Evolutionary conservation across 2,113 vertebrate species (phyloP).

Genomic region (Talpa occidentalis): DNA sequence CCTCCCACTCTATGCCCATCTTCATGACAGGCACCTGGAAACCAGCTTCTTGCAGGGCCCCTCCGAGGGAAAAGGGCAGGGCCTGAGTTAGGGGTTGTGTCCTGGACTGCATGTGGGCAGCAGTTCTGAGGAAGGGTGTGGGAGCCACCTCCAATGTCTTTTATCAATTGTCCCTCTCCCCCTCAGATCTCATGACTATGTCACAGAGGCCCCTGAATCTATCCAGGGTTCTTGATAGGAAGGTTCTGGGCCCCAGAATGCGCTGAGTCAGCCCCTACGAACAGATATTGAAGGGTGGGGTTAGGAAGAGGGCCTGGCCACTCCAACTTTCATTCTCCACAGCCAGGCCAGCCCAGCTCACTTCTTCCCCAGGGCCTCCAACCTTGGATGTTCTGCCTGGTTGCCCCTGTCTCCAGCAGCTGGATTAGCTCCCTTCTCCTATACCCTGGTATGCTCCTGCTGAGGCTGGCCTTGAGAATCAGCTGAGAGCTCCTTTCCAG

Average conservation of each 20-base stretch:
- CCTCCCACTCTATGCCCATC: constrained; percentile 66
- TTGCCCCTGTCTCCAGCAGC: not conserved
- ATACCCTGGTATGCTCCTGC: not conserved
- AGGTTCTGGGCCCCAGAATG: constrained; percentile 64
- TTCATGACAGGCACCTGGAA: constrained; percentile 64
- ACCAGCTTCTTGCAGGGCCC: constrained; percentile 52
- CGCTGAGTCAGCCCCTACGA: constrained; percentile 75
- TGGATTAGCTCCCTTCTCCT: not conserved
- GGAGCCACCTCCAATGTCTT: not conserved
- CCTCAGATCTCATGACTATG: constrained; percentile 65
- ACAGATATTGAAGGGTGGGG: not conserved
- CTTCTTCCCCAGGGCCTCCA: not conserved
- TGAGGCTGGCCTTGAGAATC: not conserved
- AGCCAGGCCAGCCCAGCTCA: not conserved
- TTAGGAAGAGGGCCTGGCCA: not conserved
- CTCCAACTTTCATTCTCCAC: not conserved
- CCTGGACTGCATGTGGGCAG: not conserved
- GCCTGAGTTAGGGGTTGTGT: constrained; percentile 43
- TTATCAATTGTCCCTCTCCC: constrained; percentile 74
- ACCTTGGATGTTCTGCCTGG: not conserved
- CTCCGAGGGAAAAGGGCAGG: not conserved
- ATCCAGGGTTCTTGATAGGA: constrained; percentile 24
- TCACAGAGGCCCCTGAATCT: constrained; percentile 62
- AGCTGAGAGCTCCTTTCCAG: not conserved
- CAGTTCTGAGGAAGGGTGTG: not conserved